Percentiles rank a stretch among this genome's conserved stretches.
phyloP scores from a whole-genome alignment of 2,113 vertebrate genomes.

The Aplodontia rufa region DNA sequence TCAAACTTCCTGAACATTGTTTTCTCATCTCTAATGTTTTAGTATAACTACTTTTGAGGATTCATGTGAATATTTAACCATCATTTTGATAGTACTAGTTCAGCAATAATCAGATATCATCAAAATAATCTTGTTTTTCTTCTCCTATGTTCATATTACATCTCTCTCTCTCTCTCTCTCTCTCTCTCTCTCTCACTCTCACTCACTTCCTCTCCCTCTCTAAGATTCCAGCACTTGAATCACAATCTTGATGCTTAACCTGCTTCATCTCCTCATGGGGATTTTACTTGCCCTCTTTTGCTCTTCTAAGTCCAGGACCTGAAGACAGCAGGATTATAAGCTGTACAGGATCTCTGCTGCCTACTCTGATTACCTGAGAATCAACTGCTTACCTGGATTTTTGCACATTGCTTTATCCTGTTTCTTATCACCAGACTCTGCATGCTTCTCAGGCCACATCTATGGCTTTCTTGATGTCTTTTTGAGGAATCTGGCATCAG shows the following conservation, averaged over 20 bases:
- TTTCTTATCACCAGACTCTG: neutral
- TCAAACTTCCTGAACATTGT: neutral
- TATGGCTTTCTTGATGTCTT: neutral
- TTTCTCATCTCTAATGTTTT: neutral
- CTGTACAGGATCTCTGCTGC: neutral
- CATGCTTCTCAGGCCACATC: neutral
- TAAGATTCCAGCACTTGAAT: neutral
- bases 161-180: neutral
- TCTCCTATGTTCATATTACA: neutral
- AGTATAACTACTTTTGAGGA: neutral
- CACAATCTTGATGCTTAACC: neutral
- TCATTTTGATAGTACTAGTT: neutral
- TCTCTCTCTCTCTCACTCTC: too few relatives aligned
- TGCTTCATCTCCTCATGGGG: accelerated
- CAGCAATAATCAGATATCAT: neutral
- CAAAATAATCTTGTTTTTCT: neutral
- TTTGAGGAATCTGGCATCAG: neutral
- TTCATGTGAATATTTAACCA: neutral
- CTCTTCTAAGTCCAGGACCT: neutral
- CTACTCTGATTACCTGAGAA: neutral
- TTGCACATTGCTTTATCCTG: neutral
- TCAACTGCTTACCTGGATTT: neutral
- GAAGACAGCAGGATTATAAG: neutral
- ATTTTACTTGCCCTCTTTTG: neutral
- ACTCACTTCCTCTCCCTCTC: too few relatives aligned